phyloP scores from a whole-genome alignment of 2,888 invertebrate species.

The Diarsia dahlii region DNA sequence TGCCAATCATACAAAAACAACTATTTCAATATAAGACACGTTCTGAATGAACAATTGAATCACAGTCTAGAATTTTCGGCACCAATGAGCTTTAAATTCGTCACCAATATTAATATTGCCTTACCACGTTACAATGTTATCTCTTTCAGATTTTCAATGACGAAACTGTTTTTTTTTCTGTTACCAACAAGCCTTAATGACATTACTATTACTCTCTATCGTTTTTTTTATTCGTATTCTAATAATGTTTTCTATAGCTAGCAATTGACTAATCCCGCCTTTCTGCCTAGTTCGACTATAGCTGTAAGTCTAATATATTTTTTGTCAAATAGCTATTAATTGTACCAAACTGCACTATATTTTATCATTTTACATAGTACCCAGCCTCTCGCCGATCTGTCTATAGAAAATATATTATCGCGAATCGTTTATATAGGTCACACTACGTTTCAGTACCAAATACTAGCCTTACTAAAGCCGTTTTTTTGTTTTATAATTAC shows the following conservation, averaged over 20 bases:
- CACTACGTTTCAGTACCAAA: conserved; percentile 87
- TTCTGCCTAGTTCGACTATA: conserved; percentile 87
- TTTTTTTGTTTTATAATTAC: conserved; percentile 77
- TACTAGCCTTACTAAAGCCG: conserved; percentile 89
- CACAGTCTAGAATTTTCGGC: conserved; percentile 91
- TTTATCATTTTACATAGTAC: conserved; percentile 79
- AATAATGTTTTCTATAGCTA: conserved; percentile 88
- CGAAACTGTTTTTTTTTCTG: conserved; percentile 78
- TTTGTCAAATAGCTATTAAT: conserved; percentile 85
- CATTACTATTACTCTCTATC: conserved; percentile 76
- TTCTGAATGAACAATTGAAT: conserved; percentile 90
- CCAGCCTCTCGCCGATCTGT: conserved; percentile 79
- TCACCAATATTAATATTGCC: conserved; percentile 81
- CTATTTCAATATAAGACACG: conserved; percentile 91
- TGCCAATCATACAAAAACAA: conserved; percentile 89
- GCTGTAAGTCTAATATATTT: conserved; percentile 85
- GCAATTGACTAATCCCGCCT: conserved; percentile 89
- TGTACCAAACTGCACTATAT: conserved; percentile 83
- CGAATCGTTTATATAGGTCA: conserved; percentile 82
- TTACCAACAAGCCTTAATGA: conserved; percentile 85
- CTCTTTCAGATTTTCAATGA: conserved; percentile 77
- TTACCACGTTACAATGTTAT: conserved; percentile 77
- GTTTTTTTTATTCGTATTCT: conserved; percentile 78
- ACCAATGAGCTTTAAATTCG: conserved; percentile 90
- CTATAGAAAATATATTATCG: conserved; percentile 90